Evolutionary conservation across 2,797 vertebrate genomes (phyloP), one percentile per base, ranked within the genome.

Genomic region (Acanthurus tractus): DNA sequence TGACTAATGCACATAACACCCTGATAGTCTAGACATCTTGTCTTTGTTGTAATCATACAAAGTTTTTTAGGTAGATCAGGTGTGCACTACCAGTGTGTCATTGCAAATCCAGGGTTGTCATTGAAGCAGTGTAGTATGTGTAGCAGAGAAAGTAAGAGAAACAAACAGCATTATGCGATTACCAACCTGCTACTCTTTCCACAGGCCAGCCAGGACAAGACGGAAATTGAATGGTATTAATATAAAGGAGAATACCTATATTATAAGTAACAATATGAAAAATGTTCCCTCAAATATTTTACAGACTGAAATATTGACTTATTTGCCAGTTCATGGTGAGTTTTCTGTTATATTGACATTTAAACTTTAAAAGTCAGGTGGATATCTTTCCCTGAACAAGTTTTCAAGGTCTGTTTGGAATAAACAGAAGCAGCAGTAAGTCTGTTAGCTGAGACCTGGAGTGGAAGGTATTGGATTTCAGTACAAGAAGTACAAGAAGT

Each of bases 11-110:
- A 68, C 45, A 59, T 45, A 49, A 76, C 25, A 40, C 69, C 29
- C 57, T 4, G 44, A 36, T 17, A 11, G 79, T 88, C 89, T 86
- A 89, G 82, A 92, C 59, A 1, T 23, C 48, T 74, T 61, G 69
- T 65, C 59, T n/a, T 40, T 20, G 53, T 18, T 70, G 54, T 57
- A 69, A 72, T 74, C 80, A 62, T 11, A 8, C 8, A 6, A 50
- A 34, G 22, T 8, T 52, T 66, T 52, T 68, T 9, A 48, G 17
- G 45, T 8, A 1, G 52, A 70, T 48, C 75, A 89, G 78, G 78
- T 85, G 81, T 83, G 66, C 10, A 45, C 23, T 42, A 42, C 18
- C 63, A 20, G 62, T 74, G 75, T 75, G 83, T 84, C 73, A 59
- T 67, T 62, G 52, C 34, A 58, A 59, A 77, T 59, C 61, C 45